Evolutionary conservation across 2,888 invertebrate genomes (phyloP), one percentile per base, ranked within the genome.

Genomic region (Acleris laterana): DNA sequence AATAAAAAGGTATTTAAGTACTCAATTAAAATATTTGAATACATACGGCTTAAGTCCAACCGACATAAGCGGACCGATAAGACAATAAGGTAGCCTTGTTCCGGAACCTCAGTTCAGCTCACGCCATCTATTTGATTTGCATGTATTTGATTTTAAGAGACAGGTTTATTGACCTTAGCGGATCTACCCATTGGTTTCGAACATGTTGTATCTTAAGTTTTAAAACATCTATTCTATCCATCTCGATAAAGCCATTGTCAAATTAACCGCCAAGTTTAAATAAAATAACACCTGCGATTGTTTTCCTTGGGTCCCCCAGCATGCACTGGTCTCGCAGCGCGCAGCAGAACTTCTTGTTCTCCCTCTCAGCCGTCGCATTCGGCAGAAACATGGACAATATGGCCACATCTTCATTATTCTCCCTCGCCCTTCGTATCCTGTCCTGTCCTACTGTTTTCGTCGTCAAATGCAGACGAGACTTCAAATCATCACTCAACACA

Each of bases 401-500:
- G 62, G 97, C 97, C 69, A 97, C 95, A 90, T 98, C 98, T 90
- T 97, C 97, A 87, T 97, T 96, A 82, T 95, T 95, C 77, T 97
- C 96, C 89, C 95, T 94, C 70, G 97, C 96, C 81, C 95, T 94
- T 75, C 95, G 94, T 79, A 97, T 96, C 83, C 96, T 94, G 17
- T 97, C 97, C 78, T 96, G 96, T n/a, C 97, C 97, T 60, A 96
- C 96, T 46, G 96, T 97, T 93, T 96, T 97, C 58, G 95, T 95
- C 73, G 95, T 95, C 83, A 97, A 93, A 86, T 96, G 94, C 72
- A 96, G 88, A 73, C 95, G 94, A 65, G 95, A 94, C 87, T 96
- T 96, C 82, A 97, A 94, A 84, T 97, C 95, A 78, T 96, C 96
- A 92, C 96, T 96, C 79, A 97, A 88, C 78, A 96, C 95, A 89